Base-by-base conservation (phyloP, 2,888 invertebrate genomes). In the Icerya purchasi region DNA sequence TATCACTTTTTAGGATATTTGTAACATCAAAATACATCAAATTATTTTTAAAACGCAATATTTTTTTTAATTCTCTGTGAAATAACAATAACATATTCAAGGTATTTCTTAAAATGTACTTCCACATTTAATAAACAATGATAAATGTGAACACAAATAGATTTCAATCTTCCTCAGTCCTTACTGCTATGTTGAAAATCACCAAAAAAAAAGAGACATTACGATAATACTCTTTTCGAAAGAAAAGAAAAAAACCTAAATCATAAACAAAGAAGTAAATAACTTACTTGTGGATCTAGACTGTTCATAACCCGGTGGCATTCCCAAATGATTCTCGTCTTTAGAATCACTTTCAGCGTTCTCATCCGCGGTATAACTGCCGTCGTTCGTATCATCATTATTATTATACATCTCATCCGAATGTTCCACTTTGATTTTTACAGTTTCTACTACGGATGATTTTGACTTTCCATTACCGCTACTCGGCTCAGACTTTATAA, bases 391-490 rank as follows among this genome's bases (percentile, higher is more conserved):
- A 51, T 60, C 60, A 22, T 60, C 60, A 36, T 60, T 60, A 25
- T 60, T 56, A 36, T 60, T 60, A 22, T 56, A 60, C 10, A 56
- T 56, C n/a, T 60, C 60, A 10, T 60, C 60, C 10, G 52, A 20
- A 52, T 60, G 56, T 20, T 62, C 61, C 10, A 19, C 49, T 62
- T 63, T 54, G 51, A 62, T 49, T 53, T 51, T 63, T 8, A 62
- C 62, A 21, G 60, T 50, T 23, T 63, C 62, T 1, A 59, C 57
- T 1, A 54, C 20, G 8, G 54, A 18, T 10, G 58, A 49, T 23
- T 53, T 50, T 22, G 54, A 21, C n/a, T 20, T n/a, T n/a, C 20
- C 50, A 14, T 53, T 25, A 22, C 25, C 53, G 3, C 20, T 53
- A 36, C 52, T 58, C n/a, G 24, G 49, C 1, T 22, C 20, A 23